Percentiles rank a stretch among this genome's conserved stretches.
Conservation (phyloP, 1,140 invertebrate genomes). For the Popillia japonica region DNA sequence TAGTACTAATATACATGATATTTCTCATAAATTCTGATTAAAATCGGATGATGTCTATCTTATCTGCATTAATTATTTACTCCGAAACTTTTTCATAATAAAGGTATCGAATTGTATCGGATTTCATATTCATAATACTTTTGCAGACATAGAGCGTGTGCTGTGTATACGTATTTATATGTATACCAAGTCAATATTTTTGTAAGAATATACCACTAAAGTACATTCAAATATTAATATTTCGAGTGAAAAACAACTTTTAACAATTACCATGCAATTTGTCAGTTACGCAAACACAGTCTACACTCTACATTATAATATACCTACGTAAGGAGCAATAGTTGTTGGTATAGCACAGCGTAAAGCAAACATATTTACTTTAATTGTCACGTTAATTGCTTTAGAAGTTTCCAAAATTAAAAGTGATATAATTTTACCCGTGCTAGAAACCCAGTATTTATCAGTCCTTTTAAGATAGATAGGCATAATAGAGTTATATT, state of each 20-base stretch:
- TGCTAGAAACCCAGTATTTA: no score
- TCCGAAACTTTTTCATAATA: neutral
- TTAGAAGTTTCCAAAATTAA: neutral
- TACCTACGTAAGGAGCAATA: neutral
- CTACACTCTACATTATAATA: neutral
- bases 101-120: neutral
- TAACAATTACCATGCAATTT: conserved; percentile 15
- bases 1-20: neutral
- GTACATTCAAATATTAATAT: neutral
- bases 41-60: conserved; percentile 18
- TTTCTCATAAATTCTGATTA: conserved; percentile 33
- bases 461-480: no score
- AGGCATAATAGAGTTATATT: no score
- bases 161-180: no score
- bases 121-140: no score
- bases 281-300: conserved; percentile 3
- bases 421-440: neutral
- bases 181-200: neutral
- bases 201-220: neutral
- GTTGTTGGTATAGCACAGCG: neutral
- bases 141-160: no score
- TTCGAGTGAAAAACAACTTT: conserved; percentile 6
- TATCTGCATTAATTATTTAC: conserved; percentile 4
- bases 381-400: neutral
- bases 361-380: neutral